Evolutionary conservation across 2,797 vertebrate genomes (phyloP).

Genomic region (Poecilia gillii): DNA sequence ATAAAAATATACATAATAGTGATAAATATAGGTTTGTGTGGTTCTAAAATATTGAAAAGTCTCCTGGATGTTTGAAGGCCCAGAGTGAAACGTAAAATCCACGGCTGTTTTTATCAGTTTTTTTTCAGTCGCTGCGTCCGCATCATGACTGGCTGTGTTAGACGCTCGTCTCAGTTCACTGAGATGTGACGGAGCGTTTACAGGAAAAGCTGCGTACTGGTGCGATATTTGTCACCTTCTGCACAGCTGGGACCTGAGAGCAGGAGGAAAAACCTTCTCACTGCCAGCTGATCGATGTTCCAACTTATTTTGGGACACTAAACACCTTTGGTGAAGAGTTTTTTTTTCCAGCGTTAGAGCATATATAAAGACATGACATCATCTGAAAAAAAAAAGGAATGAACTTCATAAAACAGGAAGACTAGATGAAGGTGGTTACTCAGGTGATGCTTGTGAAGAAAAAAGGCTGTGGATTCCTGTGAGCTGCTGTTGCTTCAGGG

Average conservation of each 20-base stretch:
- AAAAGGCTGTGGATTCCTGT: constrained; percentile 32
- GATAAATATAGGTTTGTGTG: not conserved
- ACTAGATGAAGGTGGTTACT: not conserved
- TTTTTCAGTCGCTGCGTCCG: not conserved
- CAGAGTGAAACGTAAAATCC: constrained; percentile 45
- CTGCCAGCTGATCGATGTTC: not conserved
- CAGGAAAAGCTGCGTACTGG: not conserved
- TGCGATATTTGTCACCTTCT: constrained; percentile 26
- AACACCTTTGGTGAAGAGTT: not conserved
- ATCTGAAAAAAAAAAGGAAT: not conserved
- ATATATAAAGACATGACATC: not conserved
- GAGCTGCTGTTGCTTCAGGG: constrained; percentile 35
- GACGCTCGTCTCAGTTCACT: not conserved
- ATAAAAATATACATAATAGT: no score
- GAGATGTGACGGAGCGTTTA: not conserved
- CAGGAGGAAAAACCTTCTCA: not conserved
- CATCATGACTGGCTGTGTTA: not conserved
- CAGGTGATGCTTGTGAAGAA: not conserved
- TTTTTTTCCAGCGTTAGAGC: not conserved
- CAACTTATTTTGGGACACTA: not conserved
- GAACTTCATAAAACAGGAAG: no score
- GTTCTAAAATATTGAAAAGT: not conserved
- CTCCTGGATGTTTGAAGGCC: constrained; percentile 9
- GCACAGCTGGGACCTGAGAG: not conserved
- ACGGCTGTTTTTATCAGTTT: constrained; percentile 49